Evolutionary conservation across 64 coral and sea anemone species (phyloP), one percentile per base, ranked within the genome.

Genomic region (Dendrophyllia cribrosa): DNA sequence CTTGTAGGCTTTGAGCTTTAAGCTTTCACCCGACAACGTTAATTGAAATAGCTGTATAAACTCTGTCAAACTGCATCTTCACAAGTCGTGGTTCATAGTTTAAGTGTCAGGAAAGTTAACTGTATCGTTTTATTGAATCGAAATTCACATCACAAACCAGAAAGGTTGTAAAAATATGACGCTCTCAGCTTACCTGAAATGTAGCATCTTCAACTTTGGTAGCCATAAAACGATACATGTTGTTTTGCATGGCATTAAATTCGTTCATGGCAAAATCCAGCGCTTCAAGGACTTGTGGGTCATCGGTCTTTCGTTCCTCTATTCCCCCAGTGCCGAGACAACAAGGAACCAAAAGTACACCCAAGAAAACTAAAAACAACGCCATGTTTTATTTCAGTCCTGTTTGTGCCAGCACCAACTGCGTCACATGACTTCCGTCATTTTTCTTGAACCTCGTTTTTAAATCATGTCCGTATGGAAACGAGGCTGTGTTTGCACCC

Each of bases 231-330:
- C 94, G 97, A 68, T 99, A 99, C 50, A 94, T 19, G 88, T 96
- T 99, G 91, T 99, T 99, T 34, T 95, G 96, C 78, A 92, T 73
- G 15, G 72, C 82, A 69, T 99, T 99, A 15, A 91, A 95, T 47
- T 89, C 72, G 55, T 96, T 89, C 89, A 99, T 91, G 17, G 94
- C 94, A 72, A 87, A 96, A 72, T 86, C 88, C 4, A 96, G 34
- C 10, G 86, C 88, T 81, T 96, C 62, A 56, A 93, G 66, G 7
- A 99, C 34, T 44, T 96, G 88, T 67, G 94, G 91, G 34, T 99
- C 97, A 26, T 99, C 76, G 63, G 51, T 70, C 14, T 68, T 62
- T 86, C 75, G 60, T 25, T 99, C 79, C 7, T 74, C 20, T 66
- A 96, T 78, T 83, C 97, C 94, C 50, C 97, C 62, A 52, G 88